Evolutionary conservation across 2,113 vertebrate genomes (phyloP).

Genomic region (Morone saxatilis): DNA sequence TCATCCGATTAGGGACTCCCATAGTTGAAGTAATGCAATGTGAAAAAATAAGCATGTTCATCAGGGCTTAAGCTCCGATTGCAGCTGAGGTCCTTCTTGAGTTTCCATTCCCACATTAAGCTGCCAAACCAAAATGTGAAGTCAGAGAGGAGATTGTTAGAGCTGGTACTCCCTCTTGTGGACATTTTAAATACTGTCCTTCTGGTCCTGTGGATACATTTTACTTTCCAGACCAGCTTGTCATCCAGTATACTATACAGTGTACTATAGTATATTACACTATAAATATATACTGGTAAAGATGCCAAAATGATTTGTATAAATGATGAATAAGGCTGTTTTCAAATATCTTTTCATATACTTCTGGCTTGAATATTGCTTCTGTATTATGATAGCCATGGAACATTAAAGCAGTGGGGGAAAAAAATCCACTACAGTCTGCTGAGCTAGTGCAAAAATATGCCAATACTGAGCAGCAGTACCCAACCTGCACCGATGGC

Average conservation of each 20-base stretch:
- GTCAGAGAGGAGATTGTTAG: slow-evolving; percentile 7
- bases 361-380: not conserved
- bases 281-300: not conserved
- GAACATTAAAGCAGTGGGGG: too few species aligned
- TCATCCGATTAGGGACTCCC: slow-evolving; percentile 66
- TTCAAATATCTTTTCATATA: not conserved
- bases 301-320: not conserved
- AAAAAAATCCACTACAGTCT: too few species aligned
- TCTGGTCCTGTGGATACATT: not conserved
- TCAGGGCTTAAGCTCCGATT: slow-evolving; percentile 64
- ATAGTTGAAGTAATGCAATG: slow-evolving; percentile 64
- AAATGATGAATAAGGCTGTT: not conserved
- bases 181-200: slow-evolving; percentile 1
- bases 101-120: slow-evolving; percentile 67
- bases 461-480: not conserved
- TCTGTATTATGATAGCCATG: too few species aligned
- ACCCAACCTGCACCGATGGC: not conserved
- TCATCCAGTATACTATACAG: not conserved
- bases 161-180: slow-evolving; percentile 65
- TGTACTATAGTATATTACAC: not conserved
- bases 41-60: slow-evolving; percentile 64
- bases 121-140: slow-evolving; percentile 20
- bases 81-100: slow-evolving; percentile 41
- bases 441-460: too few species aligned
- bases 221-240: not conserved